These are phyloP conservation scores for Manis pentadactyla DNA, from an alignment of 2,797 vertebrate species.

Conservation along the genomic window DNA sequence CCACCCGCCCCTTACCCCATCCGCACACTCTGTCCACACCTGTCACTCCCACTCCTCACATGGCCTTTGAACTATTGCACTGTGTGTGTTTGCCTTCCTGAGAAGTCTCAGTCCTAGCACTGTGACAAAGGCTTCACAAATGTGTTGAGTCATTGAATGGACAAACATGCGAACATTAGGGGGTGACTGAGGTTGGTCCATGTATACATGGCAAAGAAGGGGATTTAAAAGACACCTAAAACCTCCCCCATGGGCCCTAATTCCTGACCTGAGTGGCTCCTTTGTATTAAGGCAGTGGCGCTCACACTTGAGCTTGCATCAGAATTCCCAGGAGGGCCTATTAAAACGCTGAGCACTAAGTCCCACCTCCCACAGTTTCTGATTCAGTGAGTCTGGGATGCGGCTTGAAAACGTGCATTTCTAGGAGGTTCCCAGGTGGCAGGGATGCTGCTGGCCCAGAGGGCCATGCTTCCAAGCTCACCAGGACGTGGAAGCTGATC, in stretches of 20 bases:
- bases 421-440: neutral
- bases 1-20: no score
- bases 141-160: neutral
- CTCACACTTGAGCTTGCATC: neutral
- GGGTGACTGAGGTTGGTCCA: neutral
- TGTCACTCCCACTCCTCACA: rapidly evolving
- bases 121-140: neutral
- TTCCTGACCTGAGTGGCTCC: neutral
- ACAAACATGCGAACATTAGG: neutral
- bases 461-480: constrained; percentile 81
- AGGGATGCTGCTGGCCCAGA: neutral
- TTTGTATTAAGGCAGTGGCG: neutral
- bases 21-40: neutral
- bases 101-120: neutral
- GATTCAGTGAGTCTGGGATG: neutral
- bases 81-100: neutral
- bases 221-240: neutral
- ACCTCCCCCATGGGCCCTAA: rapidly evolving
- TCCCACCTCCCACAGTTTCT: neutral
- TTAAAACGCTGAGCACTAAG: neutral
- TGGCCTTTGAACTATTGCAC: rapidly evolving
- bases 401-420: neutral
- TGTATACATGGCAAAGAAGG: neutral
- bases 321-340: neutral
- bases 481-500: constrained; percentile 96